Conservation (phyloP, 2,888 invertebrate genomes). For the Elaeidobius kamerunicus region DNA sequence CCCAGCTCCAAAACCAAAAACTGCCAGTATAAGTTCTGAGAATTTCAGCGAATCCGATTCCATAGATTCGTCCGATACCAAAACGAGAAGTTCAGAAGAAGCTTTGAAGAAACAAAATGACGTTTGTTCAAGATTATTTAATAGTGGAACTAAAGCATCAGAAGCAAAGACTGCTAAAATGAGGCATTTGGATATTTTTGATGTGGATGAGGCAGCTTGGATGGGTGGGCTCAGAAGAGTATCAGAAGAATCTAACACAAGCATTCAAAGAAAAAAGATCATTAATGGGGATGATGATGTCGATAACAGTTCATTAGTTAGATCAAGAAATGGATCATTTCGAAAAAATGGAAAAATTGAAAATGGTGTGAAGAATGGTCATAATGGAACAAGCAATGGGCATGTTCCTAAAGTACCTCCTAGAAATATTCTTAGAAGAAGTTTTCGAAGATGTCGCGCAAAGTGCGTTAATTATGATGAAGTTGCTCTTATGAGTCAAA, state of each 20-base stretch:
- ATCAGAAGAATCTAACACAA: constrained; percentile 17
- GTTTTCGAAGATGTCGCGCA: constrained; percentile 46
- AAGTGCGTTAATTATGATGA: constrained; percentile 38
- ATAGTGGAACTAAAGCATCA: constrained; percentile 59
- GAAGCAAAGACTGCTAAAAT: constrained; percentile 60
- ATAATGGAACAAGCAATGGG: constrained; percentile 6
- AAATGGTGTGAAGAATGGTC: constrained; percentile 5
- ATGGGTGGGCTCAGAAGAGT: constrained; percentile 38
- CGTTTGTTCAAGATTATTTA: constrained; percentile 53
- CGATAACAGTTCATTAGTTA: not conserved
- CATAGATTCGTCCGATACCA: constrained; percentile 51
- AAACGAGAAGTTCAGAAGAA: constrained; percentile 38
- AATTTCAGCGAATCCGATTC: constrained; percentile 66
- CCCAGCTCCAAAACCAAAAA: constrained; percentile 40
- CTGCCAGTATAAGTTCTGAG: constrained; percentile 63
- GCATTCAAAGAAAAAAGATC: constrained; percentile 29
- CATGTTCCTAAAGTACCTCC: constrained; percentile 33
- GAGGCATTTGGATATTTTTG: constrained; percentile 54
- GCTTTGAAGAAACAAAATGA: constrained; percentile 36
- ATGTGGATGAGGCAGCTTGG: constrained; percentile 45
- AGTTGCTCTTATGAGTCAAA: constrained; percentile 36
- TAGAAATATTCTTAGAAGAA: constrained; percentile 57
- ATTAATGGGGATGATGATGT: constrained; percentile 18
- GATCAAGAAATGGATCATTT: constrained; percentile 21
- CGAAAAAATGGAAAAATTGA: constrained; percentile 41